Conservation (phyloP, 2,888 invertebrate genomes). For the Drosophila conformis region DNA sequence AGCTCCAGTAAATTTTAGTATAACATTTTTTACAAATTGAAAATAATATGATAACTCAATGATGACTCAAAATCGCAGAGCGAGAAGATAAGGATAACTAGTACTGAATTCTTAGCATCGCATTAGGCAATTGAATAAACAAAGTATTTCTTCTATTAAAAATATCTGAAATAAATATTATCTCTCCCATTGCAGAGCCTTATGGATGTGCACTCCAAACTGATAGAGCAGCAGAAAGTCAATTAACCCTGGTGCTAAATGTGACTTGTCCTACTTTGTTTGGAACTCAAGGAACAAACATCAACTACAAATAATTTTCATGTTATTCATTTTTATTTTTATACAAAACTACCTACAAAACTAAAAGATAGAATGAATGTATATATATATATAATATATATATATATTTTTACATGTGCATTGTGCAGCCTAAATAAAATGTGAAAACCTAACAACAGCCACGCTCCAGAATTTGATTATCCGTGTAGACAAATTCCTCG, state of each 20-base stretch:
- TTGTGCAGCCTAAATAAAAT: background rate
- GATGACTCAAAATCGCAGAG: background rate
- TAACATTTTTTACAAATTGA: no score
- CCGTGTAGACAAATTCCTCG: constrained; percentile 51
- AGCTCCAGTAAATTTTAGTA: background rate
- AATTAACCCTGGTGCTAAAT: constrained; percentile 7
- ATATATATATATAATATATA: constrained; percentile 19
- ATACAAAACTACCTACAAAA: constrained; percentile 20
- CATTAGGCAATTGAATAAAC: background rate
- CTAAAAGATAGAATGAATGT: constrained; percentile 1
- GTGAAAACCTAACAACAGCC: constrained; percentile 1
- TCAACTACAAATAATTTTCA: constrained; percentile 1
- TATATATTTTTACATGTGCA: background rate
- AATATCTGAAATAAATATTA: background rate
- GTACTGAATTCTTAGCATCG: background rate
- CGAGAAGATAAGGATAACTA: background rate
- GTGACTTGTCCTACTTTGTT: background rate
- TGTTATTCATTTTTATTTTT: constrained; percentile 22
- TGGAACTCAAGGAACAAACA: background rate
- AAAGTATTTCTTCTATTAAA: background rate
- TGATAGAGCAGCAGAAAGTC: constrained; percentile 87
- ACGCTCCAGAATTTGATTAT: constrained; percentile 29
- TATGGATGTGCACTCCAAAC: constrained; percentile 93
- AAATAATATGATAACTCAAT: no score
- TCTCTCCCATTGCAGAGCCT: constrained; percentile 87